A percentile compares a stretch with the other conserved stretches of the same genome.
phyloP scores from a whole-genome alignment of 2,888 invertebrate species.

The Subacronicta megacephala region DNA sequence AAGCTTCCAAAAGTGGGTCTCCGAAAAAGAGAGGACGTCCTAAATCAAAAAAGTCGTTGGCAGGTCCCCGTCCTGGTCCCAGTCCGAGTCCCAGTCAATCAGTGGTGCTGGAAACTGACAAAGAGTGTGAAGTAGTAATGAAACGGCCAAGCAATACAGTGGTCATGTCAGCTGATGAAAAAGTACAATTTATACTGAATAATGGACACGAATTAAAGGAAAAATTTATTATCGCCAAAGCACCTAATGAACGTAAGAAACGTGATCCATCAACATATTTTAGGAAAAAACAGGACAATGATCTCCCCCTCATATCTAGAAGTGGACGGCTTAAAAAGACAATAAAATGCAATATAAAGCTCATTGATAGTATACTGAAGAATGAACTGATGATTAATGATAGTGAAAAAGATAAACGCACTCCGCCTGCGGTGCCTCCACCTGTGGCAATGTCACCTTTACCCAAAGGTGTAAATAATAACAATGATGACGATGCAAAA shows the following conservation, averaged over 20 bases:
- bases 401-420: slow-evolving; percentile 15
- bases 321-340: slow-evolving; percentile 66
- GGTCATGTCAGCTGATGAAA: slow-evolving; percentile 62
- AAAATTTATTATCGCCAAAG: slow-evolving; percentile 50
- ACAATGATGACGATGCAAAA: slow-evolving; percentile 77
- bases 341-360: slow-evolving; percentile 65
- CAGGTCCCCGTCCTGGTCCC: slow-evolving; percentile 70
- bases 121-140: slow-evolving; percentile 53
- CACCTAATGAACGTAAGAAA: slow-evolving; percentile 21
- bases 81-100: slow-evolving; percentile 63
- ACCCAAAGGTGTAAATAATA: slow-evolving; percentile 71
- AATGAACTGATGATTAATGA: slow-evolving; percentile 77
- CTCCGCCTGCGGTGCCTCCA: not conserved
- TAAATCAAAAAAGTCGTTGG: slow-evolving; percentile 72
- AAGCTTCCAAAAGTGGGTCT: slow-evolving; percentile 70
- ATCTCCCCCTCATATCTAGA: slow-evolving; percentile 58
- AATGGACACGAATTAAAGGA: slow-evolving; percentile 65
- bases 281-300: slow-evolving; percentile 23
- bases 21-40: slow-evolving; percentile 63
- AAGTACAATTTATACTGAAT: slow-evolving; percentile 63
- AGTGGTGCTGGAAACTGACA: slow-evolving; percentile 32
- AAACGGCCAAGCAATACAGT: slow-evolving; percentile 59
- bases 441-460: not conserved
- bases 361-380: slow-evolving; percentile 76
- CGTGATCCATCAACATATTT: slow-evolving; percentile 15